Evolutionary conservation across 2,113 vertebrate species (phyloP).

Genomic region (Archilochus colubris): DNA sequence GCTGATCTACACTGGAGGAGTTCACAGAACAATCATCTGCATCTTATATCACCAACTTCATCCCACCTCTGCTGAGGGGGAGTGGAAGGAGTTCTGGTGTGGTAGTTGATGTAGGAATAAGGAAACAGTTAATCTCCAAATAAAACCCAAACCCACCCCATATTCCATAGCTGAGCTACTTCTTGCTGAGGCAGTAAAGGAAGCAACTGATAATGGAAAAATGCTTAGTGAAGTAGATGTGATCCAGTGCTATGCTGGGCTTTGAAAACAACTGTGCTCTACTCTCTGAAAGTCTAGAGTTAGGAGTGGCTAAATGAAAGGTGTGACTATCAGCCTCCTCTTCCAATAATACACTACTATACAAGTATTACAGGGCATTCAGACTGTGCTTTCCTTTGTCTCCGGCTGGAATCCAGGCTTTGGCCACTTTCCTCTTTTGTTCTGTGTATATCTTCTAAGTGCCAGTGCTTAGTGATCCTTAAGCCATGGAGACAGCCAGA

Average conservation of each 20-base stretch:
- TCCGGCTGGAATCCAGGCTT: background rate
- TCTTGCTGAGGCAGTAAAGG: background rate
- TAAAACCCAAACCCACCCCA: rapidly evolving
- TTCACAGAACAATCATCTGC: background rate
- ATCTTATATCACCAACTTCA: background rate
- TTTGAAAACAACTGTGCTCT: background rate
- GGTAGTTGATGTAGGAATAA: background rate
- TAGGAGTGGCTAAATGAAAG: background rate
- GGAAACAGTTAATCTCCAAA: background rate
- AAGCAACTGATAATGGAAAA: background rate
- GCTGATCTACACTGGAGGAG: background rate
- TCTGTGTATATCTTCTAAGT: background rate
- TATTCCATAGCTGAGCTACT: background rate
- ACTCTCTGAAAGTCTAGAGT: background rate
- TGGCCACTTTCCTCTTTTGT: background rate
- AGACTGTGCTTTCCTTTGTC: background rate
- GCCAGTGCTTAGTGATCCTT: background rate
- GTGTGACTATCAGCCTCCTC: background rate
- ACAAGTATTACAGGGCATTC: background rate
- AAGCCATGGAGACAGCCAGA: background rate
- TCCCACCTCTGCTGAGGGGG: background rate
- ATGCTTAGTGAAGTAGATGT: background rate
- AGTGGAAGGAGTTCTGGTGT: background rate
- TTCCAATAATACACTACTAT: background rate
- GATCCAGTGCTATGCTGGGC: background rate